Evolutionary conservation across 2,113 vertebrate genomes (phyloP).

Genomic region (Lutjanus erythropterus): DNA sequence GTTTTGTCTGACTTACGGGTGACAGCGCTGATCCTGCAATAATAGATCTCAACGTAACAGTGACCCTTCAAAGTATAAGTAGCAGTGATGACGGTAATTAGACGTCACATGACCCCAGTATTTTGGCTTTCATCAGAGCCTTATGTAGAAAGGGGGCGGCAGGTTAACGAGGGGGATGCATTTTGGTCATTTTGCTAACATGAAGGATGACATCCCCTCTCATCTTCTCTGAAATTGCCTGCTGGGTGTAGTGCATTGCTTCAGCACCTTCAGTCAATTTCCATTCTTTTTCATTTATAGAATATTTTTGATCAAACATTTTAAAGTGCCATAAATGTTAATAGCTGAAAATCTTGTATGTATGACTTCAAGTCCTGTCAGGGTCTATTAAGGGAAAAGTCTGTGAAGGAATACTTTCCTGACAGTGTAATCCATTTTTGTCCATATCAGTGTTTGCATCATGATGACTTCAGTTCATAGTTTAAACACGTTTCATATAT

Average conservation of each 20-base stretch:
- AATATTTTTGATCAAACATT: conserved; percentile 15
- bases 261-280: background rate
- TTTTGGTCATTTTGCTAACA: too few species aligned
- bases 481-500: background rate
- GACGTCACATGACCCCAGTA: too few species aligned
- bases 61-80: too few species aligned
- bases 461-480: conserved; percentile 8
- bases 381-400: conserved; percentile 1
- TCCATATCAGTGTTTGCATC: conserved; percentile 26
- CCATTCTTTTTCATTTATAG: background rate
- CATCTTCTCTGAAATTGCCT: too few species aligned
- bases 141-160: too few species aligned
- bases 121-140: too few species aligned
- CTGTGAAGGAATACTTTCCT: conserved; percentile 3
- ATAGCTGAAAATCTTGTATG: conserved; percentile 7
- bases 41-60: too few species aligned
- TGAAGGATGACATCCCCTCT: too few species aligned
- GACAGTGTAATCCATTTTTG: conserved; percentile 20
- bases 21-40: too few species aligned
- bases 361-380: background rate
- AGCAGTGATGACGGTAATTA: too few species aligned
- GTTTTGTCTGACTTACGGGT: too few species aligned
- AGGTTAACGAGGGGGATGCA: too few species aligned
- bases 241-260: background rate
- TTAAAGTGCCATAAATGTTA: conserved; percentile 7